A percentile compares a stretch with the other conserved stretches of the same genome.
Evolutionary conservation across 2,797 vertebrate genomes (phyloP).

Genomic region (Otus scops): DNA sequence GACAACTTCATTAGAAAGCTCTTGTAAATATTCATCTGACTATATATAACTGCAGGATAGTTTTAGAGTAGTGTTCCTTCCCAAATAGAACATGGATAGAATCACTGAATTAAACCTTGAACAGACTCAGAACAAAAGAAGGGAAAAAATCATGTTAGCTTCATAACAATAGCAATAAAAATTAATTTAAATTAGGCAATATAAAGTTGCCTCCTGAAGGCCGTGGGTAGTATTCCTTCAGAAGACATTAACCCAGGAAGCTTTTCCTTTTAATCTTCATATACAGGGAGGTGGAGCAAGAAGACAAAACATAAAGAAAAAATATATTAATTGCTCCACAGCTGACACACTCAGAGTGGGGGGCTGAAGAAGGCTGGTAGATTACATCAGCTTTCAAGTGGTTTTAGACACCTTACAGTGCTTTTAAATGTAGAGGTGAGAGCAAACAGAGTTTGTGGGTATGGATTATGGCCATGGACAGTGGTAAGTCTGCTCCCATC

Average conservation of each 20-base stretch:
- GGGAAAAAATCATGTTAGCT: background rate
- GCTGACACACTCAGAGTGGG: background rate
- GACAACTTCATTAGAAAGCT: background rate
- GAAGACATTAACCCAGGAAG: background rate
- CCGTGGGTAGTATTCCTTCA: background rate
- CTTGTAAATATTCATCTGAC: background rate
- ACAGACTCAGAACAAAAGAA: background rate
- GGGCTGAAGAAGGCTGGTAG: background rate
- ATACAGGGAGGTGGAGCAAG: background rate
- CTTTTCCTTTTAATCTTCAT: background rate
- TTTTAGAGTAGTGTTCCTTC: background rate
- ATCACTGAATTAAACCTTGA: background rate
- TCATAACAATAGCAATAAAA: background rate
- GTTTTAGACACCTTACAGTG: background rate
- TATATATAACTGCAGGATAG: background rate
- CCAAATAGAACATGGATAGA: background rate
- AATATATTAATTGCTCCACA: background rate
- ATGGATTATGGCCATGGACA: background rate
- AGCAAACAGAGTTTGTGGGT: background rate
- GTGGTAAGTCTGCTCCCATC: fast-evolving
- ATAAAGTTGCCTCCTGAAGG: background rate
- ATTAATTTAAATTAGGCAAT: background rate
- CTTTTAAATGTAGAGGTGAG: background rate
- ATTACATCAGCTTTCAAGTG: background rate
- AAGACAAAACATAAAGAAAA: background rate